A percentile compares a stretch with the other conserved stretches of the same genome.
Conservation (phyloP, 2,888 invertebrate species). For the Synanthedon andrenaeformis region DNA sequence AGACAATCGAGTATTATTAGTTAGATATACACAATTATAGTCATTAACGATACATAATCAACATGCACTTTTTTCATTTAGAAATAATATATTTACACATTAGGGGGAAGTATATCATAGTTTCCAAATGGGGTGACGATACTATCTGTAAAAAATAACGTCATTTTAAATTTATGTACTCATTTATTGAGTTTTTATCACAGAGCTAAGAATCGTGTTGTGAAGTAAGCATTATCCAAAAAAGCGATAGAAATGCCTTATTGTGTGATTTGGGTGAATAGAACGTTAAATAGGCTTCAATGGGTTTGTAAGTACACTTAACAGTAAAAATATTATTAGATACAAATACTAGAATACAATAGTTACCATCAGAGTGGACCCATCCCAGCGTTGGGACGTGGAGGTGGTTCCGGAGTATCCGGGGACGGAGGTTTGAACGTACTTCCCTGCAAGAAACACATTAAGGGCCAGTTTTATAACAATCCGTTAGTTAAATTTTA, state of each 20-base stretch:
- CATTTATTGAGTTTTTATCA: too few species aligned
- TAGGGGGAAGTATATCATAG: background rate
- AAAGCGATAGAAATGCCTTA: too few species aligned
- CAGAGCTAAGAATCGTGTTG: too few species aligned
- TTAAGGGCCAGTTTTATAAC: too few species aligned
- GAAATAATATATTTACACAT: background rate
- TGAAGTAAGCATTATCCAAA: too few species aligned
- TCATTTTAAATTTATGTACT: too few species aligned
- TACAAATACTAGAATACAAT: background rate
- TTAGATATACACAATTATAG: background rate
- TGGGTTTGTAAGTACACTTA: too few species aligned
- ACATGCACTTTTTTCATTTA: background rate
- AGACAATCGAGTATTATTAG: background rate
- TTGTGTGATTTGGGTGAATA: too few species aligned
- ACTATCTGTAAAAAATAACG: too few species aligned
- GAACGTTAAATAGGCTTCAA: too few species aligned
- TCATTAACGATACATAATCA: background rate
- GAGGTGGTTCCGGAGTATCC: conserved; percentile 60
- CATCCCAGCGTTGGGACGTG: conserved; percentile 42
- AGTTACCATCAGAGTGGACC: conserved; percentile 35
- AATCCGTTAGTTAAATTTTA: too few species aligned
- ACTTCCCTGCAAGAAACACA: conserved; percentile 63
- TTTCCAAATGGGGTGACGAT: background rate
- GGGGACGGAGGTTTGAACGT: conserved; percentile 79
- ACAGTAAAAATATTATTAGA: too few species aligned